phyloP scores from a whole-genome alignment of 1,140 invertebrate genomes.

The Semibalanus balanoides region DNA sequence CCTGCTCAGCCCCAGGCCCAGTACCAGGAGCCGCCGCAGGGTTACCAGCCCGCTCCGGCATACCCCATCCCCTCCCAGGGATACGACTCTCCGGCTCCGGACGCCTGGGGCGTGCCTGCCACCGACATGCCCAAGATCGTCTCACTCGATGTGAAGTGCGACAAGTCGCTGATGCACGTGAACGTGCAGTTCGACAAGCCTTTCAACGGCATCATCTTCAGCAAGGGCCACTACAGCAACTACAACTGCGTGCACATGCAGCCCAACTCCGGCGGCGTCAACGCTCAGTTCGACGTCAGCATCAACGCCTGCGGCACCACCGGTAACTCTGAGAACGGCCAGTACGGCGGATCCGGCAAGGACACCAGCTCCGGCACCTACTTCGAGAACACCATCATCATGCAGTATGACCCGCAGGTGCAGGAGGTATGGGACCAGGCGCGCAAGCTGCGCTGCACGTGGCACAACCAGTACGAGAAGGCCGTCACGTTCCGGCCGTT shows the following conservation, averaged over 20 bases:
- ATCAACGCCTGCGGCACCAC: conserved; percentile 80
- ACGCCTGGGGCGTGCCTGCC: conserved; percentile 66
- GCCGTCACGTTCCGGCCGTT: conserved; percentile 87
- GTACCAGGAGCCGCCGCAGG: conserved; percentile 7
- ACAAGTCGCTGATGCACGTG: conserved; percentile 87
- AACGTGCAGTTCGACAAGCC: conserved; percentile 88
- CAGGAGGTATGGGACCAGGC: conserved; percentile 95
- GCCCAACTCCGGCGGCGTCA: conserved; percentile 64
- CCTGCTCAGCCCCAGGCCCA: conserved; percentile 3
- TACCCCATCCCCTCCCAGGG: not conserved
- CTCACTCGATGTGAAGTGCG: conserved; percentile 82
- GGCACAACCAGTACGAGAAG: conserved; percentile 92
- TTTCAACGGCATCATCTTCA: conserved; percentile 92
- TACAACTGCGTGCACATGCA: conserved; percentile 80
- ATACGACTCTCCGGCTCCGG: conserved; percentile 36
- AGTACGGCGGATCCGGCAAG: conserved; percentile 57
- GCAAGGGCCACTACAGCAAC: conserved; percentile 82
- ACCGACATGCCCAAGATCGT: conserved; percentile 82
- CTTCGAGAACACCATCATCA: conserved; percentile 87
- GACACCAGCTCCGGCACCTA: conserved; percentile 77
- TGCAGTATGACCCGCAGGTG: conserved; percentile 86
- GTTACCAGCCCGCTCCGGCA: not conserved
- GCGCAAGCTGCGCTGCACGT: conserved; percentile 76
- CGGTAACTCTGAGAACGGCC: conserved; percentile 73
- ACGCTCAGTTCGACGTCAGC: conserved; percentile 78